A percentile compares a stretch with the other conserved stretches of the same genome.
Evolutionary conservation across 2,888 invertebrate genomes (phyloP).

Genomic region (Coelopa pilipes): DNA sequence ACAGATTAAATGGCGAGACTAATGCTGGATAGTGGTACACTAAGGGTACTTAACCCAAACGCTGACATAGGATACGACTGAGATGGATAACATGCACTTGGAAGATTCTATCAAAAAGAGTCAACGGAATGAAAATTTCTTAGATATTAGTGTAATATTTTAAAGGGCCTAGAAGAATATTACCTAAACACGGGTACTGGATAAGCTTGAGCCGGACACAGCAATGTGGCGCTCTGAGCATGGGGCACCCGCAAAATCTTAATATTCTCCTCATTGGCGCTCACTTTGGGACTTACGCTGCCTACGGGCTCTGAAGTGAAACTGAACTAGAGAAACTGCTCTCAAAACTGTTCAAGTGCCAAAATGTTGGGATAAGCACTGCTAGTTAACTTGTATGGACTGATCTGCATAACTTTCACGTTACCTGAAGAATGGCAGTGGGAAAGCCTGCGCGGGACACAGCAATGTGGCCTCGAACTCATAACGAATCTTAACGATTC

Average conservation of each 20-base stretch:
- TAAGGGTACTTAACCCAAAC: no score
- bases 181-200: not conserved
- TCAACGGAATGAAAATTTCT: no score
- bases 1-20: not conserved
- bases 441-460: slow-evolving; percentile 77
- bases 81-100: no score
- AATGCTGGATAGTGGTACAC: not conserved
- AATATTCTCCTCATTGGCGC: not conserved
- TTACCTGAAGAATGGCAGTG: slow-evolving; percentile 79
- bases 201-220: not conserved
- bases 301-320: not conserved
- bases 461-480: slow-evolving; percentile 71
- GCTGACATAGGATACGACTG: no score
- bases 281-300: not conserved
- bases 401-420: slow-evolving; percentile 48
- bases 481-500: slow-evolving; percentile 68
- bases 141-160: not conserved
- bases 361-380: slow-evolving; percentile 43
- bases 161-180: not conserved
- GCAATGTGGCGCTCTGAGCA: not conserved
- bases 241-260: not conserved
- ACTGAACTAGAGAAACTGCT: slow-evolving; percentile 18
- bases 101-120: no score
- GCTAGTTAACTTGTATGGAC: no score
- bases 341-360: no score